These are phyloP conservation scores for Epistrophella euchroma DNA, from an alignment of 2,888 invertebrate species.

Conservation along the genomic window DNA sequence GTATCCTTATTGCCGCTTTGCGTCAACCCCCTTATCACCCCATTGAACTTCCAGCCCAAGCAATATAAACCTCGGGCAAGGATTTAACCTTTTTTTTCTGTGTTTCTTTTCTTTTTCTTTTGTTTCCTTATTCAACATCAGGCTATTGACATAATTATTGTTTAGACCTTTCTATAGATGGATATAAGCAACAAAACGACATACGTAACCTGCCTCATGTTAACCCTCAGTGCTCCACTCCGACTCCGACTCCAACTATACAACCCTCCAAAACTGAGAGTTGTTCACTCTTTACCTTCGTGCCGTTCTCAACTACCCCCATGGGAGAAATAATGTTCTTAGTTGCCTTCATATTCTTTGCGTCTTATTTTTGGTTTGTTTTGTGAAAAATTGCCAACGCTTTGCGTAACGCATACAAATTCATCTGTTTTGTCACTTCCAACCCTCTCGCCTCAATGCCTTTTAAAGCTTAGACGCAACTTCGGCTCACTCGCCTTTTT, in stretches of 20 bases:
- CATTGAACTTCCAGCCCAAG: constrained; percentile 48
- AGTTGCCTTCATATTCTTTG: constrained; percentile 50
- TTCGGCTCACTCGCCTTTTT: background rate
- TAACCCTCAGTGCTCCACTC: constrained; percentile 45
- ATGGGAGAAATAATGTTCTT: constrained; percentile 66
- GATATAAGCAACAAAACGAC: constrained; percentile 57
- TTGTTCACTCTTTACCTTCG: constrained; percentile 13
- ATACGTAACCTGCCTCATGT: constrained; percentile 52
- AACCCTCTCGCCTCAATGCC: too few species aligned
- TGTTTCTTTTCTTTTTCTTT: constrained; percentile 6
- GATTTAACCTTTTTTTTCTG: constrained; percentile 67
- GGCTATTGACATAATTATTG: constrained; percentile 74
- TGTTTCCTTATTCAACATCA: constrained; percentile 30
- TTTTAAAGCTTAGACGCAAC: background rate
- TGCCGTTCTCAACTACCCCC: constrained; percentile 58
- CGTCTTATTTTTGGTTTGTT: constrained; percentile 47
- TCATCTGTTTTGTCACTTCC: constrained; percentile 23
- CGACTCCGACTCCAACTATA: background rate
- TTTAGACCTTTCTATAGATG: constrained; percentile 61
- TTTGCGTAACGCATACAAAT: constrained; percentile 72
- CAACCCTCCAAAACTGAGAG: background rate
- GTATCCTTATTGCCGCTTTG: constrained; percentile 34
- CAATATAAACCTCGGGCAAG: constrained; percentile 73
- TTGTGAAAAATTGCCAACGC: constrained; percentile 71
- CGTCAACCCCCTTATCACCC: constrained; percentile 14